These are phyloP conservation scores for Coregonus suidteri DNA, from an alignment of 2,797 vertebrate genomes.

Conservation along the genomic window DNA sequence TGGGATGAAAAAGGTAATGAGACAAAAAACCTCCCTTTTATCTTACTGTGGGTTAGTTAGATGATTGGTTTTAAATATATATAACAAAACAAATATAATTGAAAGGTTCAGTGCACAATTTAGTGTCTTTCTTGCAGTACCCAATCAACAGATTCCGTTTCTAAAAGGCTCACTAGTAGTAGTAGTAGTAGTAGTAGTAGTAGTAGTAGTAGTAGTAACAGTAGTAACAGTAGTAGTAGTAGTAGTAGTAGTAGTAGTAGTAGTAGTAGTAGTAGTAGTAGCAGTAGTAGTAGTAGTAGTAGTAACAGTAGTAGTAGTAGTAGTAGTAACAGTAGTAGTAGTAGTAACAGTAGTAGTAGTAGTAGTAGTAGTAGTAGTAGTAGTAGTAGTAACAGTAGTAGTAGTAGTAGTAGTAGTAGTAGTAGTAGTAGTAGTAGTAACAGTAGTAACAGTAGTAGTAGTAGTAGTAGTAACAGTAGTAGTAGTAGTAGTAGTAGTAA, in stretches of 20 bases:
- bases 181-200: too few species aligned
- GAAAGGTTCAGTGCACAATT: not conserved
- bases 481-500: not conserved
- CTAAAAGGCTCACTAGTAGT: not conserved
- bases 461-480: too few species aligned
- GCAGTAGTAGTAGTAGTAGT: not conserved
- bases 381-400: too few species aligned
- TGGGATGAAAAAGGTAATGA: constrained; percentile 4
- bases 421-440: not conserved
- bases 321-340: not conserved
- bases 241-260: not conserved
- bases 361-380: too few species aligned
- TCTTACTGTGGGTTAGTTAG: not conserved
- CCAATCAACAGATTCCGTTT: not conserved
- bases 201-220: too few species aligned
- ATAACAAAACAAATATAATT: not conserved
- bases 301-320: not conserved
- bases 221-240: not conserved
- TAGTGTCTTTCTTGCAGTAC: not conserved
- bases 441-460: too few species aligned
- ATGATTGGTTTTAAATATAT: not conserved
- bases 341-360: not conserved
- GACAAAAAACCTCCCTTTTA: not conserved
- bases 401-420: not conserved
- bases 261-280: too few species aligned